These are phyloP conservation scores for Eubasilissa splendida DNA, from an alignment of 2,888 invertebrate species.

Conservation along the genomic window DNA sequence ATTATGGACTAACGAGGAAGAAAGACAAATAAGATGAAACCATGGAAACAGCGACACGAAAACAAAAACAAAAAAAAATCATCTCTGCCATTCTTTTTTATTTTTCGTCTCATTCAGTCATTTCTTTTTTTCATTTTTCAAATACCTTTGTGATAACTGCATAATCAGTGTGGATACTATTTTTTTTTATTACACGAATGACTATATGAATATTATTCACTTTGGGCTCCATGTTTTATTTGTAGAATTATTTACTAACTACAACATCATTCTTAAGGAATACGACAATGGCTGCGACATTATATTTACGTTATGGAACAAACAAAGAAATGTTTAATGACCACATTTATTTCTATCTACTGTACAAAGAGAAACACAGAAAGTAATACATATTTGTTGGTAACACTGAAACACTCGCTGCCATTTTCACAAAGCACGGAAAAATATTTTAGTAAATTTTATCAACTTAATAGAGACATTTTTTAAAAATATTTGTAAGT, in stretches of 20 bases:
- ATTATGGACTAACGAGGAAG: too few species aligned
- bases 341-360: slow-evolving; percentile 21
- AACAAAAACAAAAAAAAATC: too few species aligned
- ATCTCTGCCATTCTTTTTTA: too few species aligned
- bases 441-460: too few species aligned
- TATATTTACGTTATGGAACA: slow-evolving; percentile 17
- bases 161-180: background rate
- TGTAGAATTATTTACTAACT: background rate
- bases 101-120: too few species aligned
- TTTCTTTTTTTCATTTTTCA: background rate
- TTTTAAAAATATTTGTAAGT: too few species aligned
- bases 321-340: slow-evolving; percentile 14
- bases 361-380: slow-evolving; percentile 1
- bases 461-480: too few species aligned
- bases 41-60: too few species aligned
- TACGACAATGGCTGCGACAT: background rate
- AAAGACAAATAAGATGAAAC: too few species aligned
- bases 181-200: background rate
- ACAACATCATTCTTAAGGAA: background rate
- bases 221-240: background rate
- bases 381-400: slow-evolving; percentile 17
- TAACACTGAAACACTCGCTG: background rate
- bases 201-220: background rate
- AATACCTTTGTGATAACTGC: background rate
- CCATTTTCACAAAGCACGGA: too few species aligned